phyloP scores from a whole-genome alignment of 2,888 invertebrate genomes.

The Caenorhabditis becei region DNA sequence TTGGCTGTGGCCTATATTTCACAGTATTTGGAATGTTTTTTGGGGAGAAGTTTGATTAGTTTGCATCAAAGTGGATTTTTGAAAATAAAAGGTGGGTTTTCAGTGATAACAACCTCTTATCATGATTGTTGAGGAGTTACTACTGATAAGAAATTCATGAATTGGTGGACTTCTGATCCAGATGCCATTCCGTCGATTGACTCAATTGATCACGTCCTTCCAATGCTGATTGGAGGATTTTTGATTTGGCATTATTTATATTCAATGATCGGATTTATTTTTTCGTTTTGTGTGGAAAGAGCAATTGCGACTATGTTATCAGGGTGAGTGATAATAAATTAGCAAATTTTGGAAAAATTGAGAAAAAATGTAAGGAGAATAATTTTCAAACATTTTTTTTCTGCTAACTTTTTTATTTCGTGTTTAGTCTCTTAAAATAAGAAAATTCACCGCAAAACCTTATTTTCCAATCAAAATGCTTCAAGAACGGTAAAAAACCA shows the following conservation, averaged over 20 bases:
- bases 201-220: background rate
- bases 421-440: too few relatives aligned
- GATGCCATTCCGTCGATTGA: background rate
- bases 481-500: background rate
- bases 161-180: slow-evolving; percentile 25
- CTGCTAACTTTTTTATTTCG: background rate
- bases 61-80: slow-evolving; percentile 23
- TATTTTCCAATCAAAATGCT: too few relatives aligned
- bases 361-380: background rate
- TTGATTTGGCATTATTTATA: slow-evolving; percentile 42
- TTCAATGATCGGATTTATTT: slow-evolving; percentile 42
- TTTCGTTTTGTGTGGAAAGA: slow-evolving; percentile 48
- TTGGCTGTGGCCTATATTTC: slow-evolving; percentile 28
- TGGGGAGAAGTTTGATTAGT: slow-evolving; percentile 34
- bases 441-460: too few relatives aligned
- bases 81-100: slow-evolving; percentile 11
- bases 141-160: slow-evolving; percentile 6
- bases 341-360: background rate
- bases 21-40: slow-evolving; percentile 46
- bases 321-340: slow-evolving; percentile 10
- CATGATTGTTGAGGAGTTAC: slow-evolving; percentile 26
- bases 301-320: slow-evolving; percentile 25
- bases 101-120: background rate
- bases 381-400: background rate
- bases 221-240: slow-evolving; percentile 26